Evolutionary conservation across 2,888 invertebrate genomes (phyloP).

Genomic region (Priocnemis perturbator): DNA sequence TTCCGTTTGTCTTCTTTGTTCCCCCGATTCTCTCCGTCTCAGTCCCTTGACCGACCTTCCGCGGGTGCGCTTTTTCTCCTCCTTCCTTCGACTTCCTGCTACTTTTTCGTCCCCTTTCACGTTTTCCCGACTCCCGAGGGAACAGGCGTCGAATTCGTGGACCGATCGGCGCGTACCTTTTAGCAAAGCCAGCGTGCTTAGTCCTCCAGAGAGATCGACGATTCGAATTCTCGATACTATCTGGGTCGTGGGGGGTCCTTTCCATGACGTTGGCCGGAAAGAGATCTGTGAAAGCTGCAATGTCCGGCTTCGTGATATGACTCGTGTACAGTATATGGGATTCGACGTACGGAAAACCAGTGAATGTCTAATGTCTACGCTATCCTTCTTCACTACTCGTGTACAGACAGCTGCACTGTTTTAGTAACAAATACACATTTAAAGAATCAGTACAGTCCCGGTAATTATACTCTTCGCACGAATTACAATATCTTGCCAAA

Average conservation of each 20-base stretch:
- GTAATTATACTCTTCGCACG: too few species aligned
- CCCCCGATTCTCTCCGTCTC: slow-evolving; percentile 21
- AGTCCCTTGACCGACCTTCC: slow-evolving; percentile 11
- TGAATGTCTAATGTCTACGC: too few species aligned
- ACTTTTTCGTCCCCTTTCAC: slow-evolving; percentile 18
- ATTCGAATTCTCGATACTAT: slow-evolving; percentile 56
- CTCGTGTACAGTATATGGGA: too few species aligned
- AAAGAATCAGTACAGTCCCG: too few species aligned
- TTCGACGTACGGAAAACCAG: too few species aligned
- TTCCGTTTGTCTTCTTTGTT: slow-evolving; percentile 25
- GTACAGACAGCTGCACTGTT: too few species aligned
- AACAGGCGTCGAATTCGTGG: slow-evolving; percentile 54
- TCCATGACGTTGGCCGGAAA: too few species aligned
- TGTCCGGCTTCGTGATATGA: too few species aligned
- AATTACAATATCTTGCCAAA: too few species aligned
- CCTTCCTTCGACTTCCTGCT: slow-evolving; percentile 10
- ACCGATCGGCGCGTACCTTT: slow-evolving; percentile 59
- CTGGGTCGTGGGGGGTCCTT: slow-evolving; percentile 45
- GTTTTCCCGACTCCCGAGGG: slow-evolving; percentile 40
- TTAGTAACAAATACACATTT: too few species aligned
- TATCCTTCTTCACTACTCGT: too few species aligned
- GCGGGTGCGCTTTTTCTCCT: slow-evolving; percentile 7
- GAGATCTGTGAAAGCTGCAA: too few species aligned
- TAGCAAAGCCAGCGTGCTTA: slow-evolving; percentile 49
- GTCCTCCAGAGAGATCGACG: slow-evolving; percentile 60